Conservation (phyloP, 2,113 vertebrate genomes). For the Pedionomus torquatus region DNA sequence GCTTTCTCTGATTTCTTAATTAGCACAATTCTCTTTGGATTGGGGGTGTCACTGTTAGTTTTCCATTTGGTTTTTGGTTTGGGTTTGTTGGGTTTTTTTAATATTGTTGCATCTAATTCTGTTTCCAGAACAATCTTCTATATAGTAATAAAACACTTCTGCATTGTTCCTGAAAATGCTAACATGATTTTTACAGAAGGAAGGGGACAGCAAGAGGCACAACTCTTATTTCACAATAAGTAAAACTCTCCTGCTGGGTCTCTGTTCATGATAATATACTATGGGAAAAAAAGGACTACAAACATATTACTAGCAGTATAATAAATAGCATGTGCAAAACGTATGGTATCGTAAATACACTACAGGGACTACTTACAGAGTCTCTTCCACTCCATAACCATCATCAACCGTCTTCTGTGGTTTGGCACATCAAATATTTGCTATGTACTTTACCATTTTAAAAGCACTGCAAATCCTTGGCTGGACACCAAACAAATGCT, state of each 20-base stretch:
- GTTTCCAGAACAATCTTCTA: neutral
- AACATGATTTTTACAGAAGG: neutral
- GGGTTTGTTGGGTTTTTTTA: neutral
- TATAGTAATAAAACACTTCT: neutral
- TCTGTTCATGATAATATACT: slow-evolving; percentile 25
- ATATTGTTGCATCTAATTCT: neutral
- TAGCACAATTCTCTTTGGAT: neutral
- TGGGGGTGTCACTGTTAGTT: neutral
- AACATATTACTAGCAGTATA: neutral
- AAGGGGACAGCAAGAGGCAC: neutral
- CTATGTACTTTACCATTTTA: slow-evolving; percentile 35
- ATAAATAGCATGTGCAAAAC: slow-evolving; percentile 55
- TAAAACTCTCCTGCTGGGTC: neutral
- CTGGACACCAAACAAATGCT: slow-evolving; percentile 31
- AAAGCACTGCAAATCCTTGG: slow-evolving; percentile 33
- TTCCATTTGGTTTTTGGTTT: neutral
- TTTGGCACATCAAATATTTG: slow-evolving; percentile 46
- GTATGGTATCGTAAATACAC: slow-evolving; percentile 34
- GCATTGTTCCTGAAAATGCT: neutral
- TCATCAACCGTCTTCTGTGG: slow-evolving; percentile 46
- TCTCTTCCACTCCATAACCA: slow-evolving; percentile 20
- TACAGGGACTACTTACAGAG: slow-evolving; percentile 17
- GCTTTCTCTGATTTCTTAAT: neutral
- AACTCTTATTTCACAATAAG: neutral
- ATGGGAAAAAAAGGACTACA: neutral